A percentile compares a stretch with the other conserved stretches of the same genome.
These are phyloP conservation scores for Mactromeris polynyma DNA, from an alignment of 2,888 invertebrate species.

Conservation along the genomic window DNA sequence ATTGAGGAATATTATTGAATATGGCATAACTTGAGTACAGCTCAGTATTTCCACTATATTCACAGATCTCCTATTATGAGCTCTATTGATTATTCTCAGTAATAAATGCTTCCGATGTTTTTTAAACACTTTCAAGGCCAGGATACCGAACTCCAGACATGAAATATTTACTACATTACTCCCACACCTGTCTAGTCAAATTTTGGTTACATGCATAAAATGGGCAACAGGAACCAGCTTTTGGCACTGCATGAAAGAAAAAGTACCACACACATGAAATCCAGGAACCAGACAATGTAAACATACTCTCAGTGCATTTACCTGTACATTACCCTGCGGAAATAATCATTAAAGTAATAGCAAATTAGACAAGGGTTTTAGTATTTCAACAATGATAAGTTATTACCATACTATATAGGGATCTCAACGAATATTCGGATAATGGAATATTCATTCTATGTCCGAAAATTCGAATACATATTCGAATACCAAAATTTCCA, in stretches of 20 bases:
- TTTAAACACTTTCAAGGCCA: not conserved
- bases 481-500: too few relatives aligned
- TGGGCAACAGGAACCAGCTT: not conserved
- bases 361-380: too few relatives aligned
- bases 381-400: too few relatives aligned
- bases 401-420: too few relatives aligned
- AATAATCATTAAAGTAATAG: too few relatives aligned
- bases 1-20: constrained; percentile 1
- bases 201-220: not conserved
- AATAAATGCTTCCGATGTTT: not conserved
- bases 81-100: constrained; percentile 12
- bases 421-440: too few relatives aligned
- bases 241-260: not conserved
- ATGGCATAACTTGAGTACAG: not conserved
- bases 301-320: too few relatives aligned
- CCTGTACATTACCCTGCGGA: too few relatives aligned
- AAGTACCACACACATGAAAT: not conserved
- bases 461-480: too few relatives aligned
- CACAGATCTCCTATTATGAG: not conserved
- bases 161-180: not conserved
- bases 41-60: not conserved
- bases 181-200: constrained; percentile 8
- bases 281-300: not conserved
- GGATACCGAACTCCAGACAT: not conserved
- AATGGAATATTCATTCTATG: too few relatives aligned